These are phyloP conservation scores for Mormyrus iriodes DNA, from an alignment of 2,113 vertebrate species.

Conservation along the genomic window DNA sequence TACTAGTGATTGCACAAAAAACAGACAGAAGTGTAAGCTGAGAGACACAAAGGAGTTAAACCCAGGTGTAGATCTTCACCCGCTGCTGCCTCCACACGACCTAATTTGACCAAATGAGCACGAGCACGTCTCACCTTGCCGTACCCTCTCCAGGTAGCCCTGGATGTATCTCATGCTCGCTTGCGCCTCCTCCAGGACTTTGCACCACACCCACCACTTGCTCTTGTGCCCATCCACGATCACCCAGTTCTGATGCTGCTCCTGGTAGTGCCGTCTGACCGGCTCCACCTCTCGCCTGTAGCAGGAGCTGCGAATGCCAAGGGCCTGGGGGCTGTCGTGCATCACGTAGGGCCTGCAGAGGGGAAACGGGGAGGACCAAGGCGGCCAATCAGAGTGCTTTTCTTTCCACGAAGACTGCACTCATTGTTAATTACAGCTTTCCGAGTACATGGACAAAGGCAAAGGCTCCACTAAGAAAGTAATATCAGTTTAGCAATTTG, in stretches of 20 bases:
- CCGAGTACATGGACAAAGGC: background rate
- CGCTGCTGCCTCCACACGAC: background rate
- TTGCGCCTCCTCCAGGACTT: constrained; percentile 60
- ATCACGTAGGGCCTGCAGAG: constrained; percentile 54
- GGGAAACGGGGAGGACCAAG: constrained; percentile 2
- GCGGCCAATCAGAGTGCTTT: background rate
- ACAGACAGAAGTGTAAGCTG: background rate
- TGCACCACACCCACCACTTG: constrained; percentile 83
- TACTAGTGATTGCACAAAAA: background rate
- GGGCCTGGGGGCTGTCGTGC: constrained; percentile 73
- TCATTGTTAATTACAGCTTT: background rate
- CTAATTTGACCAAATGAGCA: too few relatives aligned
- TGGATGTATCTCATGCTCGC: constrained; percentile 65
- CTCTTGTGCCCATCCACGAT: constrained; percentile 67
- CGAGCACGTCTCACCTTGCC: constrained; percentile 62
- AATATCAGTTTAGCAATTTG: background rate
- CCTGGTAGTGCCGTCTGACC: constrained; percentile 64
- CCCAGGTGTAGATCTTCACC: background rate
- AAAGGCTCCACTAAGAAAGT: background rate
- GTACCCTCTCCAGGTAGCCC: constrained; percentile 71
- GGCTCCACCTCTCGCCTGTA: constrained; percentile 62
- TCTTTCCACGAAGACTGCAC: background rate
- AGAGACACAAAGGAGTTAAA: background rate
- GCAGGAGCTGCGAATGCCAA: constrained; percentile 64
- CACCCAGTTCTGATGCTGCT: constrained; percentile 80